Conservation (phyloP, 2,888 invertebrate genomes). For the Drosophila demipolita region DNA sequence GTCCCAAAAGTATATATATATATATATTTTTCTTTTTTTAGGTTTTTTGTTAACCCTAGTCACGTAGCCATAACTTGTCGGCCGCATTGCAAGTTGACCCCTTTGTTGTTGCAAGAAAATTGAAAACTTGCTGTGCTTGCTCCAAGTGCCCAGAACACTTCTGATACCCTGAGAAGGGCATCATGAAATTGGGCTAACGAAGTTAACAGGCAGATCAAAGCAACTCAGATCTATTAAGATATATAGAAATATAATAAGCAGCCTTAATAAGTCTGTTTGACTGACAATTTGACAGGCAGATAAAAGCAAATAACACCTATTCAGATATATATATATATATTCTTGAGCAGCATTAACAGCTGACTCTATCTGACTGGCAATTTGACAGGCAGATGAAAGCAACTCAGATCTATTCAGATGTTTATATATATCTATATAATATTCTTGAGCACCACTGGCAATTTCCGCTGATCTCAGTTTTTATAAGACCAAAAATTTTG, state of each 20-base stretch:
- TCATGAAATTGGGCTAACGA: background rate
- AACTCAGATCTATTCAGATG: too few species aligned
- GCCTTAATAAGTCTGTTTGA: too few species aligned
- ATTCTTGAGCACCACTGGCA: too few species aligned
- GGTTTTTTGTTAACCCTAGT: conserved; percentile 27
- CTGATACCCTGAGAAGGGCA: background rate
- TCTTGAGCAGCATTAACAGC: background rate
- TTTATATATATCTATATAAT: too few species aligned
- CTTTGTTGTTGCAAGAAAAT: conserved; percentile 58
- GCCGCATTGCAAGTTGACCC: conserved; percentile 26
- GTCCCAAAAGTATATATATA: conserved; percentile 33
- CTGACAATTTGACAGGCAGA: too few species aligned
- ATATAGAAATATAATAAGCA: too few species aligned
- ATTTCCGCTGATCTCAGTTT: too few species aligned
- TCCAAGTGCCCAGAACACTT: conserved; percentile 41
- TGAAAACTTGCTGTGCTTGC: conserved; percentile 55
- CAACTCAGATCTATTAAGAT: background rate
- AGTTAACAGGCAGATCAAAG: conserved; percentile 2
- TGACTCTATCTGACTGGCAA: background rate
- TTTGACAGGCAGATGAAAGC: too few species aligned
- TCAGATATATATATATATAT: background rate
- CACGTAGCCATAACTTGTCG: conserved; percentile 66
- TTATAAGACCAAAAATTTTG: background rate
- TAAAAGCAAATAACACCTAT: too few species aligned
- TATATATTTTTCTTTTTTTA: conserved; percentile 24